Evolutionary conservation across 2,888 invertebrate species (phyloP), one percentile per base, ranked within the genome.

Genomic region (Caenorhabditis imperialis): DNA sequence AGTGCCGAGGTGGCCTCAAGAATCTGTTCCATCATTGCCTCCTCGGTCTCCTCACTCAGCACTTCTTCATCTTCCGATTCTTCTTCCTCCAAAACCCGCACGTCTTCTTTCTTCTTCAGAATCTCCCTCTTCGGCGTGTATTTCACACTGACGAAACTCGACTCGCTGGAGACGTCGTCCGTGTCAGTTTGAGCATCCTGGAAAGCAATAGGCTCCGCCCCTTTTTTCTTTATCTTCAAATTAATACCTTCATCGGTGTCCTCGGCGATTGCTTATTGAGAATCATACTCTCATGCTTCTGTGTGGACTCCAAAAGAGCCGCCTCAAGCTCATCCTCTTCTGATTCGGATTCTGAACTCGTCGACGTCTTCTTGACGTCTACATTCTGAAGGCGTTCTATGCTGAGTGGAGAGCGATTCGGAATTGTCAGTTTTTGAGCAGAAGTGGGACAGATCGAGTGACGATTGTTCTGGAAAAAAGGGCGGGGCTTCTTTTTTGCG

Each of bases 101-200:
- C 30, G 30, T 30, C 30, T 30, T 30, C 30, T 30, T 30, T 6
- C n/a, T n/a, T n/a, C n/a, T n/a, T n/a, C n/a, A n/a, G n/a, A n/a
- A n/a, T n/a, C 16, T 57, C 45, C 6, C 8, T 25, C 30, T 33
- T 55, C 23, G 55, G 54, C 33, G 50, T 57, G 16, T 50, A 51
- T 50, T n/a, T 22, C n/a, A 61, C 55, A 20, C 33, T 55, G 37
- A 55, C 25, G 22, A 62, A 38, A 20, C 51, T 60, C 35, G 48
- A 48, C 16, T 50, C 48, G 14, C 42, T 51, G 12, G 61, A 61
- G 7, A 50, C 44, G 10, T 50, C 61, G 33, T 71, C 71, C 8
- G 71, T 71, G 6, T 55, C 62, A 12, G 71, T 71, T 50, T 71
- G 62, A 45, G 71, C 71, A n/a, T 58, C 48, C 58, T 58, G 58